phyloP scores from a whole-genome alignment of 2,113 vertebrate species.

The Candoia aspera region DNA sequence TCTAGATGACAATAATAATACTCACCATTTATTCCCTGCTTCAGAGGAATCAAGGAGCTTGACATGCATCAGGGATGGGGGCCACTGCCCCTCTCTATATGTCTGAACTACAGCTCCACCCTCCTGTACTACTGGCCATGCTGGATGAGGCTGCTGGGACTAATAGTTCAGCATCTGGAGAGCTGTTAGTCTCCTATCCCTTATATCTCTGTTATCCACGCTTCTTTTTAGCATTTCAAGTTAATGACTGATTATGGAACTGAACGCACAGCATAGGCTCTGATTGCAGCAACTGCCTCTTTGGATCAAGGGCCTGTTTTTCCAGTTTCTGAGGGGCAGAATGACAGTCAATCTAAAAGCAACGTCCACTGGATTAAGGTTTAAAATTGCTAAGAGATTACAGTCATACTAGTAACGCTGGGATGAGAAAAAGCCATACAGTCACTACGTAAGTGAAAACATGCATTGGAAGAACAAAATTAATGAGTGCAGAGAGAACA shows the following conservation, averaged over 20 bases:
- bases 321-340: constrained; percentile 1
- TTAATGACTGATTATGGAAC: background rate
- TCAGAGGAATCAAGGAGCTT: background rate
- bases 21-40: background rate
- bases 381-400: background rate
- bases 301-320: background rate
- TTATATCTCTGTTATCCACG: background rate
- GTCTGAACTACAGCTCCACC: background rate
- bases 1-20: background rate
- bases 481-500: constrained; percentile 67
- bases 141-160: background rate
- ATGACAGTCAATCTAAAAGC: background rate
- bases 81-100: background rate
- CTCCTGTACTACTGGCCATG: background rate
- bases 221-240: background rate
- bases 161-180: background rate
- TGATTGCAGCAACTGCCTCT: background rate
- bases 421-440: background rate
- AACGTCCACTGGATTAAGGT: background rate
- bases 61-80: background rate
- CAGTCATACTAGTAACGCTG: background rate
- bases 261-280: background rate
- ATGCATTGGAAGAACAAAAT: constrained; percentile 56
- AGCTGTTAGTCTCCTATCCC: background rate
- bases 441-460: constrained; percentile 45